These are phyloP conservation scores for Drosophila repleta DNA, from an alignment of 1,140 invertebrate species.

Conservation along the genomic window DNA sequence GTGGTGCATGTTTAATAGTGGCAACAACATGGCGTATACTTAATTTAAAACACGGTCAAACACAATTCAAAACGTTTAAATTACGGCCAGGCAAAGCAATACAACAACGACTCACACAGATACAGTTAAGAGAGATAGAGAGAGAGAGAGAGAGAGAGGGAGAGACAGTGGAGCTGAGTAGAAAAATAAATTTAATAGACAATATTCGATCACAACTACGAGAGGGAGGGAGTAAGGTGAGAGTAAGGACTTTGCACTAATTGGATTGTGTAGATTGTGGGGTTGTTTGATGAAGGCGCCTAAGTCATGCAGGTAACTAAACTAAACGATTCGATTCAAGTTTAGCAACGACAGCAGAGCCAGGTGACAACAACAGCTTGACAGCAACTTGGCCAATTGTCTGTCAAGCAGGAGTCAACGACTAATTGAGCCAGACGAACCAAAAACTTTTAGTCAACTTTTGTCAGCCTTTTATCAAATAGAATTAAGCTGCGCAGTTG, in stretches of 20 bases:
- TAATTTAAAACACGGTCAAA: slow-evolving; percentile 64
- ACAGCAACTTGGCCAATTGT: slow-evolving; percentile 35
- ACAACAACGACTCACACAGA: slow-evolving; percentile 71
- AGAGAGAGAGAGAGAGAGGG: not conserved
- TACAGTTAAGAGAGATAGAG: slow-evolving; percentile 7
- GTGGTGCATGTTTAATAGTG: slow-evolving; percentile 20
- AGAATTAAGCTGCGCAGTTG: slow-evolving; percentile 64
- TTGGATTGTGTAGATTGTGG: slow-evolving; percentile 3
- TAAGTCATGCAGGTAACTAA: slow-evolving; percentile 62
- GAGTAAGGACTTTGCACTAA: slow-evolving; percentile 2
- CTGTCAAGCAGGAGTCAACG: slow-evolving; percentile 16
- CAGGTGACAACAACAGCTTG: slow-evolving; percentile 15
- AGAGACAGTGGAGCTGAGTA: slow-evolving; percentile 6
- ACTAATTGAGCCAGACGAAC: slow-evolving; percentile 36
- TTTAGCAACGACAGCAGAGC: not conserved
- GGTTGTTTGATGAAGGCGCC: slow-evolving; percentile 31
- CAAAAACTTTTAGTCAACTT: slow-evolving; percentile 62
- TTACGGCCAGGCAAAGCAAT: slow-evolving; percentile 84
- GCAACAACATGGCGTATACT: slow-evolving; percentile 62
- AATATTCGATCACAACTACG: slow-evolving; percentile 26
- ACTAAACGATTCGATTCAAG: slow-evolving; percentile 21
- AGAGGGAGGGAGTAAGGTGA: not conserved
- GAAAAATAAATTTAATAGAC: slow-evolving; percentile 21
- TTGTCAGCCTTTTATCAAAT: slow-evolving; percentile 50
- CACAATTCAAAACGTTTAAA: slow-evolving; percentile 79